Evolutionary conservation across 2,888 invertebrate genomes (phyloP), one percentile per base, ranked within the genome.

Genomic region (Lasioglossum pauxillum): DNA sequence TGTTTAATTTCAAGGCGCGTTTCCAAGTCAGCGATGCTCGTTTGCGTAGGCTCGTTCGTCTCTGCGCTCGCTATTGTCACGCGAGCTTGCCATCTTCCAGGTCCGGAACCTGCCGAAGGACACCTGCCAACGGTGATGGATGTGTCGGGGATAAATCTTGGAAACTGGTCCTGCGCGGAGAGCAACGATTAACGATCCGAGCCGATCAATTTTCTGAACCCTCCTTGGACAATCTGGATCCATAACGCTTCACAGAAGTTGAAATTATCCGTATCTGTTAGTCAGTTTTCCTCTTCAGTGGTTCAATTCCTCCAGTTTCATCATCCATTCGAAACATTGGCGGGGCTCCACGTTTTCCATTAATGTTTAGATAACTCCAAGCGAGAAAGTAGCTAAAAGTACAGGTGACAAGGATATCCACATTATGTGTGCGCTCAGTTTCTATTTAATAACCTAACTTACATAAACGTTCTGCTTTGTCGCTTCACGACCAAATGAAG

Each of bases 1-100:
- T 44, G 67, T 76, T 81, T 75, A 44, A 75, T 81, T 78, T 75
- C 76, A 49, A 44, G 31, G 31, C 31, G 64, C 73, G 81, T 84
- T 77, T 10, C 12, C 76, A 27, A 35, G 10, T 12, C 35, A 73
- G 60, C 31, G n/a, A 27, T 72, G 38, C 31, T 67, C 5, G 19
- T 80, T 83, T 49, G 60, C 71, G 80, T 73, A 74, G 57, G 49
- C 71, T 71, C 27, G 64, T 75, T 74, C 12, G n/a, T 75, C 41
- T 76, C 35, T 10, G 8, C 49, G 49, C 3, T 35, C 12, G 14
- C 53, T 19, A 49, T 35, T 41, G 49, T 23, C 7, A 80, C 80
- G 38, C 74, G 35, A 53, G 5, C 16, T 49, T 16, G 27, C 12
- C 16, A 19, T 71, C 44, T n/a, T 2, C 12, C 23, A 4, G 4